A percentile compares a stretch with the other conserved stretches of the same genome.
Evolutionary conservation across 2,113 vertebrate genomes (phyloP).

Genomic region (Glaucidium brasilianum): DNA sequence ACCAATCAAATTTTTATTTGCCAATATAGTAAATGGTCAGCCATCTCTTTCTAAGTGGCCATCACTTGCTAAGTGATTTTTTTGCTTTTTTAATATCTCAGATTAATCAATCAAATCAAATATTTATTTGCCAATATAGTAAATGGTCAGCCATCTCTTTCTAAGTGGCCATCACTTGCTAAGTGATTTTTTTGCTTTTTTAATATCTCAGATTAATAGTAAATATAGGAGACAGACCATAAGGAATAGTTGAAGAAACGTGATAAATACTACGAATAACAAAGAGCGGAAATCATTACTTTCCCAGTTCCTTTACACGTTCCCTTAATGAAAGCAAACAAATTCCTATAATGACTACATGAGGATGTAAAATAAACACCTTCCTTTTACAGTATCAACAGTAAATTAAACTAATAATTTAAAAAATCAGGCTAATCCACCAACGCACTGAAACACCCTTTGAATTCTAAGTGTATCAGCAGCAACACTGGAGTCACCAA

Average conservation of each 20-base stretch:
- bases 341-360: background rate
- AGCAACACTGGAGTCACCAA: background rate
- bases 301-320: background rate
- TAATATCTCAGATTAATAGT: background rate
- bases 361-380: background rate
- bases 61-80: background rate
- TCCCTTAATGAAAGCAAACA: background rate
- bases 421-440: background rate
- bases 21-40: no score
- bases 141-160: background rate
- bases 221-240: background rate
- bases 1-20: no score
- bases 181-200: background rate
- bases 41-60: no score
- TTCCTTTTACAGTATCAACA: background rate
- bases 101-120: no score
- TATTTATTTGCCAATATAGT: background rate
- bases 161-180: no score
- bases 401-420: slow-evolving; percentile 1
- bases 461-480: background rate
- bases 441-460: background rate
- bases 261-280: background rate
- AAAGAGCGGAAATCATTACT: background rate
- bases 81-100: background rate
- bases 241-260: background rate